Percentiles rank a stretch among this genome's conserved stretches.
Conservation (phyloP, 53 echinoderm and acorn worm genomes). For the Zoroaster sp. region DNA sequence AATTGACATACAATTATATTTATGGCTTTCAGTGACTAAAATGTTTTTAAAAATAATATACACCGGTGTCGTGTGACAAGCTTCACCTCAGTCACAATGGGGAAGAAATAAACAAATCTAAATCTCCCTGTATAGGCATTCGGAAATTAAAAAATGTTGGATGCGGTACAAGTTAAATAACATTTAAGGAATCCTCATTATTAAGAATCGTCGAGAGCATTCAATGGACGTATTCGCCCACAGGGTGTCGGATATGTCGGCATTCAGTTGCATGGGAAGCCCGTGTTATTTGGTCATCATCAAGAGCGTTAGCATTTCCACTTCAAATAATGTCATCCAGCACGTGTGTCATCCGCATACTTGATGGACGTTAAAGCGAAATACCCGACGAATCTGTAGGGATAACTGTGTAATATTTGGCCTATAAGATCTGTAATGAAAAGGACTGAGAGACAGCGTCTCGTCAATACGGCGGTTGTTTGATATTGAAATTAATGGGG, state of each 20-base stretch:
- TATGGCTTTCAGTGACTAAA: neutral
- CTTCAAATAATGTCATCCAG: neutral
- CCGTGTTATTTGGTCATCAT: neutral
- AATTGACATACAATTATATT: neutral
- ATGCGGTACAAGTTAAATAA: neutral
- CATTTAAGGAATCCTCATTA: neutral
- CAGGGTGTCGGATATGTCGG: neutral
- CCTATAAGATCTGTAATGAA: neutral
- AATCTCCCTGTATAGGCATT: neutral
- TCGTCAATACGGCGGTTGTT: neutral
- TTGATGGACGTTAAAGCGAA: neutral
- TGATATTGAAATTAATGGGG: neutral
- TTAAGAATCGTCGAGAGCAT: neutral
- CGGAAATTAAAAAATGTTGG: neutral
- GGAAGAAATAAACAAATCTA: neutral
- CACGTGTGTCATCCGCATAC: neutral
- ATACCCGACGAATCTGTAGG: neutral
- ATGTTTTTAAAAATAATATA: neutral
- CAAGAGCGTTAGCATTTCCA: neutral
- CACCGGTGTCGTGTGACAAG: neutral
- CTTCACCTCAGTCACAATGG: neutral
- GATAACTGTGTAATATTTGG: neutral
- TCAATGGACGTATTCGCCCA: neutral
- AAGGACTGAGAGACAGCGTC: neutral
- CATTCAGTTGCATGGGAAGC: neutral